Evolutionary conservation across 35 echinoderm and acorn worm genomes (phyloP), one percentile per base, ranked within the genome.

Genomic region (Lytechinus pictus): DNA sequence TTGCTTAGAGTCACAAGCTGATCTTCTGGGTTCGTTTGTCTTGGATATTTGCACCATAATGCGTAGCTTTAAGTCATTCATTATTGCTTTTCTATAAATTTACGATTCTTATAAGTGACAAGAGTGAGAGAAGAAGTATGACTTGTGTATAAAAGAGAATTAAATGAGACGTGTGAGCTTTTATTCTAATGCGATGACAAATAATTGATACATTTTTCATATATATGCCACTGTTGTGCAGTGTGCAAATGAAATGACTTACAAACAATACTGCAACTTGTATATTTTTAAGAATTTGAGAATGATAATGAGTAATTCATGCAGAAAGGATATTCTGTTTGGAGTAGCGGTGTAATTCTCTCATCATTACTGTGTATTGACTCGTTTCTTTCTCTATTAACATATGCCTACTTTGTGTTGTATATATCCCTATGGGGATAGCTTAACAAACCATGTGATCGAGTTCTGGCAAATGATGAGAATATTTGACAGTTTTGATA

Each of bases 271-370:
- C 66, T 79, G 66, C 66, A 79, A 79, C 66, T 79, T 79, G 66
- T 79, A 79, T 79, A 79, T 79, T 79, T 79, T 79, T 79, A 79
- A 79, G 66, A 79, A 79, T 79, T 79, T 79, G 66, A 79, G 66
- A 79, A 24, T 79, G 66, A 79, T 79, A 24, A 79, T 79, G 66
- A 79, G n/a, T 79, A 79, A 79, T 79, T 79, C 66, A 79, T 79
- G 66, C 66, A 79, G 66, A 79, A 79, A 24, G 66, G 66, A 79
- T 24, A 79, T 79, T 79, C 66, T 79, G 66, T 24, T 24, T 24
- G 8, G 66, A 79, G 16, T 79, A 79, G 66, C n/a, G 4, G 16
- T 79, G 66, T 79, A 79, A 57, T 57, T 79, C 66, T 79, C 66
- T 79, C 66, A 79, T 79, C 66, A 79, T 79, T 79, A 24, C 19